Evolutionary conservation across 2,113 vertebrate species (phyloP).

Genomic region (Clinocottus analis): DNA sequence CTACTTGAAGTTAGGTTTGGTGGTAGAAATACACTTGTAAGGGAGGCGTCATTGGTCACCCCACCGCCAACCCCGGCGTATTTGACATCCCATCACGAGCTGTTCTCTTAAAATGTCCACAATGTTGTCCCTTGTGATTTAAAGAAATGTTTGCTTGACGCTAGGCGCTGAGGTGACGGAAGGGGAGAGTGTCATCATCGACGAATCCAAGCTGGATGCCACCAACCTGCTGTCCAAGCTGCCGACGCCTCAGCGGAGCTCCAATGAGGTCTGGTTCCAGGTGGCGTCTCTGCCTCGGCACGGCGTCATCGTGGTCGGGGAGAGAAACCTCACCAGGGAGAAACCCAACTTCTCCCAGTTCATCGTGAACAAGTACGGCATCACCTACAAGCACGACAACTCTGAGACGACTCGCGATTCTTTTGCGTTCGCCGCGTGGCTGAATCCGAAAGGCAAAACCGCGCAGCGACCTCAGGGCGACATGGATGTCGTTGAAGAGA

Average conservation of each 20-base stretch:
- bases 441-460: conserved; percentile 87
- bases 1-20: no score
- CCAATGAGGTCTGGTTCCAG: conserved; percentile 92
- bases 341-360: conserved; percentile 92
- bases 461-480: conserved; percentile 78
- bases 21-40: no score
- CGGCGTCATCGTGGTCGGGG: conserved; percentile 86
- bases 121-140: neutral
- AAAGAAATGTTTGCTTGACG: conserved; percentile 5
- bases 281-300: conserved; percentile 86
- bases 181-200: conserved; percentile 86
- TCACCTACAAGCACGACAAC: conserved; percentile 89
- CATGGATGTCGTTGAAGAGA: conserved; percentile 84
- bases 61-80: neutral
- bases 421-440: conserved; percentile 88
- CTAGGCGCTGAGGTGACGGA: conserved; percentile 87
- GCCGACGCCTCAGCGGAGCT: conserved; percentile 78
- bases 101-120: neutral
- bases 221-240: conserved; percentile 90
- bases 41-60: neutral
- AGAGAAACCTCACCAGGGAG: conserved; percentile 88
- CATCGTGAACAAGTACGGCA: conserved; percentile 88
- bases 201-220: conserved; percentile 87
- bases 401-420: conserved; percentile 87
- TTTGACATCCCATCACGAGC: neutral